phyloP scores from a whole-genome alignment of 92 coral and sea anemone species.

The Ricordea florida region DNA sequence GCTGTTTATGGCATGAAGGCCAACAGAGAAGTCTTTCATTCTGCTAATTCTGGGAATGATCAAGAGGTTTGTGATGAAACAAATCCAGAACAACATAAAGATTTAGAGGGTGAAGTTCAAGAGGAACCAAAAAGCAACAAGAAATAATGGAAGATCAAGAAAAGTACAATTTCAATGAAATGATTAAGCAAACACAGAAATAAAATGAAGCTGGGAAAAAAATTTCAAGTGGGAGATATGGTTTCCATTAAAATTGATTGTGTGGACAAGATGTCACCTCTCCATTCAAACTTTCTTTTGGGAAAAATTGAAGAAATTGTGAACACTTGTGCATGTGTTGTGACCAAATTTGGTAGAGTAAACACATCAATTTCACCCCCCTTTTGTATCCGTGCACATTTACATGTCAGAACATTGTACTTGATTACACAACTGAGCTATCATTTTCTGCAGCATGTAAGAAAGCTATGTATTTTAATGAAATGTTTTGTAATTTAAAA shows the following conservation, averaged over 20 bases:
- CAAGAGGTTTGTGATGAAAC: neutral
- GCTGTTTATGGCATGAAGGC: constrained; percentile 35
- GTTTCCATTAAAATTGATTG: constrained; percentile 32
- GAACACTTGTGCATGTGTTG: constrained; percentile 9
- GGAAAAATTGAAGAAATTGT: constrained; percentile 32
- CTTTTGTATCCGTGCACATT: too few species aligned
- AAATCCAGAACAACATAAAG: neutral
- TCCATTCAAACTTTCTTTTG: constrained; percentile 35
- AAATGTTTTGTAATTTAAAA: too few species aligned
- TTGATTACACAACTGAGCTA: too few species aligned
- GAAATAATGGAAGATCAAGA: constrained; percentile 20
- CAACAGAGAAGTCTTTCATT: constrained; percentile 30
- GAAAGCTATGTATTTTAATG: too few species aligned
- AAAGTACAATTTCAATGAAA: constrained; percentile 41
- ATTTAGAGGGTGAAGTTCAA: neutral
- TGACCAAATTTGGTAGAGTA: too few species aligned
- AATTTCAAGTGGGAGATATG: constrained; percentile 23
- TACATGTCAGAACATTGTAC: too few species aligned
- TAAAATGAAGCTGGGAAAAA: constrained; percentile 2
- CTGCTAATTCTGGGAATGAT: neutral
- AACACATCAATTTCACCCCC: too few species aligned
- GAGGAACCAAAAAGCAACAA: constrained; percentile 6
- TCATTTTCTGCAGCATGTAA: too few species aligned
- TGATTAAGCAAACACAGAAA: constrained; percentile 37
- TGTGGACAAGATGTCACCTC: constrained; percentile 43